Evolutionary conservation across 2,888 invertebrate genomes (phyloP).

Genomic region (Strigamia maritima): DNA sequence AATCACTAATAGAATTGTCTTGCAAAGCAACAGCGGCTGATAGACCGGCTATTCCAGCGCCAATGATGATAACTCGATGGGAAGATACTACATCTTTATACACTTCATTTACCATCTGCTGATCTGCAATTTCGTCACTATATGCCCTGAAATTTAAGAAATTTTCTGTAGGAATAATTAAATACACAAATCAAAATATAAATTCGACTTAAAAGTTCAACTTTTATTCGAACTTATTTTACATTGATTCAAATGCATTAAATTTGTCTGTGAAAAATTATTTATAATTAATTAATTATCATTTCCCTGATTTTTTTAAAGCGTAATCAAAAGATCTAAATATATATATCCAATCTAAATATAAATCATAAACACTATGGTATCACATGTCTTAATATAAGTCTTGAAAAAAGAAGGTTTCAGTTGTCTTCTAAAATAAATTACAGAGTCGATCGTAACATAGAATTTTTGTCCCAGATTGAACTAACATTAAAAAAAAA

Average conservation of each 20-base stretch:
- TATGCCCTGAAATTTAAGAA: constrained; percentile 13
- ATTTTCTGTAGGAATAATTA: background rate
- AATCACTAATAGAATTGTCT: constrained; percentile 44
- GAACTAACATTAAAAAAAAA: background rate
- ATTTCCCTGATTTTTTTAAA: background rate
- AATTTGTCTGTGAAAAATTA: background rate
- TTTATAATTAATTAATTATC: background rate
- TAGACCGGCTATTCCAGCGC: constrained; percentile 48
- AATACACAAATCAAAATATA: background rate
- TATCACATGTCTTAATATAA: background rate
- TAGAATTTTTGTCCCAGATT: background rate
- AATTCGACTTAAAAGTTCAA: constrained; percentile 6
- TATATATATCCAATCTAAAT: background rate
- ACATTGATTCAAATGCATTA: background rate
- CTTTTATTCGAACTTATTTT: constrained; percentile 19
- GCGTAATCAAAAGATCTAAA: no score
- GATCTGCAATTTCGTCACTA: constrained; percentile 18
- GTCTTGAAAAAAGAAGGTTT: background rate
- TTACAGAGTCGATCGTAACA: constrained; percentile 1
- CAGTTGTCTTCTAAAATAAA: constrained; percentile 39
- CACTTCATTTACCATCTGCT: background rate
- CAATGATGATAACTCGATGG: constrained; percentile 45
- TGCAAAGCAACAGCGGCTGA: constrained; percentile 45
- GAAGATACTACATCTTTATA: constrained; percentile 17
- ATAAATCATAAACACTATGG: no score